phyloP scores from a whole-genome alignment of 2,888 invertebrate genomes.

The Eurytoma californica region DNA sequence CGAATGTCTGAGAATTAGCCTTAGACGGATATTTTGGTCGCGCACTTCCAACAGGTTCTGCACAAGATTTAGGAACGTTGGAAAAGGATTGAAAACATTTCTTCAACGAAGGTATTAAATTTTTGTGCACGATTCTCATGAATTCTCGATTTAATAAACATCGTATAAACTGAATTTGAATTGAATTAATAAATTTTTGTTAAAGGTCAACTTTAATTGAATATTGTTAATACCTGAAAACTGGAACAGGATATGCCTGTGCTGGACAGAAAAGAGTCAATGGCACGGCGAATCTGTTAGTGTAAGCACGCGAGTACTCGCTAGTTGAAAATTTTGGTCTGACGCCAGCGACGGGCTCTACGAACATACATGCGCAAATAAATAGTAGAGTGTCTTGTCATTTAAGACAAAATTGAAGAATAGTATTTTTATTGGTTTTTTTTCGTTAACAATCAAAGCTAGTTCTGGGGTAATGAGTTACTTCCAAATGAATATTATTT shows the following conservation, averaged over 20 bases:
- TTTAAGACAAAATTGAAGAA: conserved; percentile 3
- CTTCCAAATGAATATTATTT: conserved; percentile 23
- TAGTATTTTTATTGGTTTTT: conserved; percentile 16
- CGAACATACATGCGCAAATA: conserved; percentile 55
- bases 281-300: conserved; percentile 67
- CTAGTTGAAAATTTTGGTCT: conserved; percentile 76
- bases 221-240: conserved; percentile 79
- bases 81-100: conserved; percentile 10
- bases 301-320: conserved; percentile 74
- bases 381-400: conserved; percentile 24
- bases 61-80: conserved; percentile 32
- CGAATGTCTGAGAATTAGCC: conserved; percentile 74
- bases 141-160: neutral
- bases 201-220: too few species aligned
- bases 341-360: conserved; percentile 87
- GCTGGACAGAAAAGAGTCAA: conserved; percentile 84
- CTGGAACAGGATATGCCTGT: conserved; percentile 85
- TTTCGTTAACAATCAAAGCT: conserved; percentile 73
- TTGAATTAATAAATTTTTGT: neutral
- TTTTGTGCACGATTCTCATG: neutral
- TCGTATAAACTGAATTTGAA: neutral
- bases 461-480: conserved; percentile 75
- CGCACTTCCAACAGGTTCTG: conserved; percentile 79
- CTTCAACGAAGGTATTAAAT: conserved; percentile 4
- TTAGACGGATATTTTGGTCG: conserved; percentile 80